A percentile compares a stretch with the other conserved stretches of the same genome.
Conservation (phyloP, 2,888 invertebrate genomes). For the Thalpophila matura region DNA sequence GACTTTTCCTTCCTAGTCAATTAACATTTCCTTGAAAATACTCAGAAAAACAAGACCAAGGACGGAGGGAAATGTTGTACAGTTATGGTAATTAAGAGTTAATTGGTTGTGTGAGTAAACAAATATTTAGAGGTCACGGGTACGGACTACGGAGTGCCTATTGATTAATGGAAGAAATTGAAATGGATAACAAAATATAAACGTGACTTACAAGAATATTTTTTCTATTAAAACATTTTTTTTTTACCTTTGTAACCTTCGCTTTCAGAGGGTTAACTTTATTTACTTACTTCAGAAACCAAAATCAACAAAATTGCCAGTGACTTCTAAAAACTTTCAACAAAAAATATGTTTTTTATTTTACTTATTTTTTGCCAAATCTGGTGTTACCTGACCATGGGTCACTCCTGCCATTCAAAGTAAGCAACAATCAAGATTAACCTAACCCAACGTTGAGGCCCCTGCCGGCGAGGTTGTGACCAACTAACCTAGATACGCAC, state of each 20-base stretch:
- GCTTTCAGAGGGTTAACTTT: constrained; percentile 1
- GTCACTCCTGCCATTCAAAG: constrained; percentile 32
- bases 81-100: constrained; percentile 34
- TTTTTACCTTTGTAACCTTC: background rate
- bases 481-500: constrained; percentile 65
- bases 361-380: too few species aligned
- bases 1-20: constrained; percentile 21
- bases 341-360: too few species aligned
- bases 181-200: background rate
- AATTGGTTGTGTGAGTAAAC: constrained; percentile 26
- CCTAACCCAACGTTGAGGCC: constrained; percentile 60
- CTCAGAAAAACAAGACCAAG: constrained; percentile 40
- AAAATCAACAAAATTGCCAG: background rate
- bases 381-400: constrained; percentile 24
- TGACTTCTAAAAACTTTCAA: background rate
- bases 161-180: background rate
- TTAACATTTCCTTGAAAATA: constrained; percentile 34
- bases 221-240: background rate
- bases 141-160: background rate
- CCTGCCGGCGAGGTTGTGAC: constrained; percentile 63
- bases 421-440: constrained; percentile 62
- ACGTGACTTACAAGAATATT: background rate
- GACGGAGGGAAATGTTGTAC: constrained; percentile 23
- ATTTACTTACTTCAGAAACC: background rate
- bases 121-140: constrained; percentile 15